Base-by-base conservation (phyloP, 2,797 vertebrate species). In the Phrynocephalus forsythii region DNA sequence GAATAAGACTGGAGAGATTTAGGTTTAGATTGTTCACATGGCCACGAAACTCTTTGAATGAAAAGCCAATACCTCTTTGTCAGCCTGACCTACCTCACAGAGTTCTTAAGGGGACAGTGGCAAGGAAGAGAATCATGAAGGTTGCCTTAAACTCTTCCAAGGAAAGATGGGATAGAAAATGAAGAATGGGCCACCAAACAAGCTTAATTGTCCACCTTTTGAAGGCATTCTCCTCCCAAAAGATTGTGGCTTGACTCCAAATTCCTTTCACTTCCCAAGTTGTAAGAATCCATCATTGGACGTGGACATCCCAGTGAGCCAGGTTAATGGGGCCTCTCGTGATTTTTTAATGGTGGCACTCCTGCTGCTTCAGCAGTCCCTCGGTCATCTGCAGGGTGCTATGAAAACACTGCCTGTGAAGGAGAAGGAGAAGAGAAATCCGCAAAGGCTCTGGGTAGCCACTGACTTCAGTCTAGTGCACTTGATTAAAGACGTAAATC, bases 401-500 rank as follows among this genome's bases (percentile, higher is more conserved):
- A 67, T 80, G 8, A 24, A 92, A 92, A 79, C 20, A 87, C 48
- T 0, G 0, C n/a, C 60, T 30, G 82, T 72, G 91, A 26, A 26
- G 81, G 86, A 91, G 44, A 50, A 15, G 56, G 80, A 72, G 79
- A 82, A 63, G 78, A 86, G 89, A 86, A 1, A 52, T 86, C 73
- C 15, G 2, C 81, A 3, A 6, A 83, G 26, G 60, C 76, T 73
- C 0, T 0, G 66, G 4, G 6, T 56, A 82, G 83, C 38, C n/a
- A 6, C 76, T 75, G 84, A 5, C 88, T 91, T 18, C 79, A 76
- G 91, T 10, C 78, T 86, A 67, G 81, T 86, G 79, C 52, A 79
- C 91, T 92, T 89, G 87, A 87, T 86, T 85, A 89, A 91, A 91
- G 79, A 66, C 77, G 73, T 92, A 90, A 92, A 93, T 92, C 90